These are phyloP conservation scores for Drosophila varians DNA, from an alignment of 1,140 invertebrate genomes.

Conservation along the genomic window DNA sequence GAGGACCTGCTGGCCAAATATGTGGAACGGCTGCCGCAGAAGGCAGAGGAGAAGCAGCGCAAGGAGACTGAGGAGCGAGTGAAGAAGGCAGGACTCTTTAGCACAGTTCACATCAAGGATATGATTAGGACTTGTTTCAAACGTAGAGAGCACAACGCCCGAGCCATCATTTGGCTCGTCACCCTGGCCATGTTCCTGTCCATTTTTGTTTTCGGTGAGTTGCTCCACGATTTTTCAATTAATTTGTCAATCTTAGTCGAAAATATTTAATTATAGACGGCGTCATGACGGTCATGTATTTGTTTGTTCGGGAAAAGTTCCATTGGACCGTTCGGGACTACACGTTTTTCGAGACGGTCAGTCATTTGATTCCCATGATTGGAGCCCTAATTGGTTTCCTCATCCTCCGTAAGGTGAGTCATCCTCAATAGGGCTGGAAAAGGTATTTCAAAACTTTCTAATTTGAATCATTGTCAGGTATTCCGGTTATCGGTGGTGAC, in stretches of 20 bases:
- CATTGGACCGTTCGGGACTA: constrained; percentile 87
- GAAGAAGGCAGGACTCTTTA: constrained; percentile 84
- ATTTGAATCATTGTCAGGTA: constrained; percentile 36
- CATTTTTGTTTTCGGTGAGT: constrained; percentile 84
- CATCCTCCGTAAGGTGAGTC: constrained; percentile 84
- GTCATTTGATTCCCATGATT: constrained; percentile 84
- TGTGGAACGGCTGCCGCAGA: constrained; percentile 57
- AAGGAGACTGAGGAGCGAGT: constrained; percentile 11
- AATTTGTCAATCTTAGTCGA: constrained; percentile 34
- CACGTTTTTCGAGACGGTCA: constrained; percentile 85
- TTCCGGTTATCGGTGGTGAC: constrained; percentile 76
- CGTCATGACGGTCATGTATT: constrained; percentile 85
- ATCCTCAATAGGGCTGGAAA: not conserved
- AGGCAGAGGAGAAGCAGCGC: constrained; percentile 29
- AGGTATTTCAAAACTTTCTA: not conserved
- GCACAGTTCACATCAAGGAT: constrained; percentile 85
- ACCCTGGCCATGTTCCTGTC: constrained; percentile 85
- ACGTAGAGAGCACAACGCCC: constrained; percentile 85
- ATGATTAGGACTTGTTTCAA: constrained; percentile 87
- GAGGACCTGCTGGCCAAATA: constrained; percentile 69
- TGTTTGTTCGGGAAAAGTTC: constrained; percentile 87
- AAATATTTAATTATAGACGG: constrained; percentile 57
- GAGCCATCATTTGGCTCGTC: constrained; percentile 86
- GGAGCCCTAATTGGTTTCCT: constrained; percentile 85
- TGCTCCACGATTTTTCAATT: not conserved